A percentile compares a stretch with the other conserved stretches of the same genome.
These are phyloP conservation scores for Pyrgilauda ruficollis DNA, from an alignment of 2,113 vertebrate genomes.

Conservation along the genomic window DNA sequence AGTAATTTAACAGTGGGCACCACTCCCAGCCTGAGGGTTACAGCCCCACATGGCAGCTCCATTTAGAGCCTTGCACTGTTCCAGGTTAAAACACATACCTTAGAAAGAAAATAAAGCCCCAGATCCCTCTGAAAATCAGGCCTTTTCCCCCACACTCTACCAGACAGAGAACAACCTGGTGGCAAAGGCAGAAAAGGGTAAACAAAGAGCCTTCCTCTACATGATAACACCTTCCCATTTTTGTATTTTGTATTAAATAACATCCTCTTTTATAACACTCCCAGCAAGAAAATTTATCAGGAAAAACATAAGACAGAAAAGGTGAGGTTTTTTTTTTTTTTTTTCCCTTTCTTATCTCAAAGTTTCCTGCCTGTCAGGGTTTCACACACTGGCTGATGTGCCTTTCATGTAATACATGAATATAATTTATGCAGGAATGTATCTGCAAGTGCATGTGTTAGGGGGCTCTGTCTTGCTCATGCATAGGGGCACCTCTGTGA, in stretches of 20 bases:
- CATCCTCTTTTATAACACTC: constrained; percentile 41
- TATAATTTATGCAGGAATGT: constrained; percentile 22
- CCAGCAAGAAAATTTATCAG: constrained; percentile 68
- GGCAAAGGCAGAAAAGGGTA: constrained; percentile 6
- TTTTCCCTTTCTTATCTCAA: neutral
- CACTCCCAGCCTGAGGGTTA: neutral
- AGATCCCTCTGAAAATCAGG: neutral
- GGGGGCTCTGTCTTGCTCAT: neutral
- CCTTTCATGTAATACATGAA: constrained; percentile 26
- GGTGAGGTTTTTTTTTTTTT: neutral
- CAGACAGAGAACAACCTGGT: neutral
- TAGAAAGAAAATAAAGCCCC: neutral
- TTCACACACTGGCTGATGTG: constrained; percentile 40
- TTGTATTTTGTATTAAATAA: constrained; percentile 44
- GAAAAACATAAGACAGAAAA: constrained; percentile 49
- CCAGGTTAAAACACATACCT: neutral
- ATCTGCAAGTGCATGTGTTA: neutral
- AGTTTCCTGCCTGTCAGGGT: constrained; percentile 48
- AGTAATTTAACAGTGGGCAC: neutral
- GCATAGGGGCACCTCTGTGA: rapidly evolving
- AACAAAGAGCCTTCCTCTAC: constrained; percentile 11
- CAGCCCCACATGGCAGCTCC: neutral
- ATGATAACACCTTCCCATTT: constrained; percentile 48
- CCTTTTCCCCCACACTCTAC: neutral
- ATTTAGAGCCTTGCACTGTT: neutral